phyloP scores from a whole-genome alignment of 2,113 vertebrate species.

The Phyllostomus discolor region DNA sequence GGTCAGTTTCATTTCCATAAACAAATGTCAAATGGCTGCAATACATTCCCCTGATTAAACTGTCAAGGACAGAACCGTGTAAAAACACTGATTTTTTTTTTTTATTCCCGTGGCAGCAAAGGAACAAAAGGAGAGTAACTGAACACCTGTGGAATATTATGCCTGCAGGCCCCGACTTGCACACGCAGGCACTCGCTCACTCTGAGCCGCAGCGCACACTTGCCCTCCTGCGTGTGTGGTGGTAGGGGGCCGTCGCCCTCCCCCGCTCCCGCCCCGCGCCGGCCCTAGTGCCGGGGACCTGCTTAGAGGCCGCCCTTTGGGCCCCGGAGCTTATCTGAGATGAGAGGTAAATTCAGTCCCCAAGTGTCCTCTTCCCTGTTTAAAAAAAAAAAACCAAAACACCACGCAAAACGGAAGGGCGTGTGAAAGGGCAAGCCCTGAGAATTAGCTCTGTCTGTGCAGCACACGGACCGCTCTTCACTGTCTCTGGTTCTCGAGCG shows the following conservation, averaged over 20 bases:
- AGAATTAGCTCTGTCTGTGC: accelerated
- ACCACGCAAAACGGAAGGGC: too few species aligned
- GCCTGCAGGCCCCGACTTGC: neutral
- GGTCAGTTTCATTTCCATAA: conserved; percentile 79
- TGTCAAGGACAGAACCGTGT: conserved; percentile 71
- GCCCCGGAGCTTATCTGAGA: neutral
- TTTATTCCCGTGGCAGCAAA: conserved; percentile 28
- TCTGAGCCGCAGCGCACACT: accelerated
- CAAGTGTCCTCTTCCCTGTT: neutral
- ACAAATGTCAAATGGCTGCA: conserved; percentile 76
- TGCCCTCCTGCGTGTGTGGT: neutral
- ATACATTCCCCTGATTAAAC: conserved; percentile 78
- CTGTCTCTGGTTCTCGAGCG: neutral
- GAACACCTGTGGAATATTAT: neutral
- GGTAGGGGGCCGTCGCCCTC: accelerated
- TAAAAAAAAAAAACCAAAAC: too few species aligned
- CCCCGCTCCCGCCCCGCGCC: neutral
- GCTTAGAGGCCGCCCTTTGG: accelerated
- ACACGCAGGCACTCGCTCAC: too few species aligned
- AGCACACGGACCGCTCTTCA: neutral
- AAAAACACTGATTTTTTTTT: conserved; percentile 63
- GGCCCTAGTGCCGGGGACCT: too few species aligned
- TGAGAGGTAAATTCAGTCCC: neutral
- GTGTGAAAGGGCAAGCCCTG: neutral
- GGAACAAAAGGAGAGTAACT: neutral